Evolutionary conservation across 2,888 invertebrate genomes (phyloP).

Genomic region (Hydraecia micacea): DNA sequence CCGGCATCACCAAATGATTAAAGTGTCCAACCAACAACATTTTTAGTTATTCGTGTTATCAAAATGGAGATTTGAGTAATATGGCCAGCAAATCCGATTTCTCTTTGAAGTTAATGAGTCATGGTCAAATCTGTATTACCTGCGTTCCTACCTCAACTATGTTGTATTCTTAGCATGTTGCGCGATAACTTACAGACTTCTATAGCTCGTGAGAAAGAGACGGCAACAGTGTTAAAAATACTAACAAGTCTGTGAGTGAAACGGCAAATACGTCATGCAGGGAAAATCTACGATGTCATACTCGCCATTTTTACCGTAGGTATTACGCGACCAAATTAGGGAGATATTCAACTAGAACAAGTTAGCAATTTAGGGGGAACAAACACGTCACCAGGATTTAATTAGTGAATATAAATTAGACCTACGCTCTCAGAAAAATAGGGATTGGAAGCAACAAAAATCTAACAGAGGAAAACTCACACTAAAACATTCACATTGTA

Average conservation of each 20-base stretch:
- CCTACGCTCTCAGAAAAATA: constrained; percentile 10
- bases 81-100: constrained; percentile 18
- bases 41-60: constrained; percentile 12
- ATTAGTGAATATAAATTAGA: constrained; percentile 12
- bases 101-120: constrained; percentile 25
- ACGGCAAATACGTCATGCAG: constrained; percentile 67
- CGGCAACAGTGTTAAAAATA: constrained; percentile 48
- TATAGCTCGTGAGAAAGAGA: constrained; percentile 52
- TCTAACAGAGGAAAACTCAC: constrained; percentile 42
- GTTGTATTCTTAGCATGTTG: constrained; percentile 48
- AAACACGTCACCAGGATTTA: constrained; percentile 48
- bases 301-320: constrained; percentile 76
- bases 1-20: constrained; percentile 1
- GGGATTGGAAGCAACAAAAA: constrained; percentile 15
- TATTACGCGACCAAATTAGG: constrained; percentile 79
- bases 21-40: neutral
- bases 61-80: constrained; percentile 18
- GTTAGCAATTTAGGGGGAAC: constrained; percentile 32
- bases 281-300: constrained; percentile 68
- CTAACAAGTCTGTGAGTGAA: constrained; percentile 44
- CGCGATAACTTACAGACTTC: constrained; percentile 9
- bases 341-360: constrained; percentile 58
- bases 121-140: constrained; percentile 49
- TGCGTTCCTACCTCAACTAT: constrained; percentile 47
- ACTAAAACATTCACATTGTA: constrained; percentile 57